A percentile compares a stretch with the other conserved stretches of the same genome.
Evolutionary conservation across 2,113 vertebrate species (phyloP).

Genomic region (Lamprologus tigripictilis): DNA sequence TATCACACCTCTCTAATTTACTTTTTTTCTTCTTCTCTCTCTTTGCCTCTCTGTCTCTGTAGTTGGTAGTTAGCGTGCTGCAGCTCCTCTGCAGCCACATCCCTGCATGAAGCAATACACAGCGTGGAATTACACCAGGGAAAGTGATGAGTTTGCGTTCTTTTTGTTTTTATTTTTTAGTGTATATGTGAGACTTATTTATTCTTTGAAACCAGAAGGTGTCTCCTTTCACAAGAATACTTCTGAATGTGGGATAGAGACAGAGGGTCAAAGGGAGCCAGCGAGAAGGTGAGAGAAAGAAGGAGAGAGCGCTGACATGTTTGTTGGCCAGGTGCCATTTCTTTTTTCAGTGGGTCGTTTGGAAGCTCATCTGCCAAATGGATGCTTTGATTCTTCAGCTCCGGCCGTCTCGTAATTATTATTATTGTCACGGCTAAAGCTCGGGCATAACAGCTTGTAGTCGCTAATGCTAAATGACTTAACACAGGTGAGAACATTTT

Average conservation of each 20-base stretch:
- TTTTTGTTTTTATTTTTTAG: background rate
- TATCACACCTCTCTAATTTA: constrained; percentile 1
- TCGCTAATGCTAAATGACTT: constrained; percentile 44
- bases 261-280: background rate
- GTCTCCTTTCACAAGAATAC: background rate
- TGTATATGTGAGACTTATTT: background rate
- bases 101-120: constrained; percentile 8
- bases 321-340: constrained; percentile 30
- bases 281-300: background rate
- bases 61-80: constrained; percentile 25
- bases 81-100: constrained; percentile 15
- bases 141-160: background rate
- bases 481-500: constrained; percentile 44
- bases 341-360: constrained; percentile 34
- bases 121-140: background rate
- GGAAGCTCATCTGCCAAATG: constrained; percentile 57
- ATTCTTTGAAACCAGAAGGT: background rate
- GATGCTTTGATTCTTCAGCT: constrained; percentile 37
- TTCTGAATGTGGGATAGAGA: background rate
- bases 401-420: constrained; percentile 45
- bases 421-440: constrained; percentile 54
- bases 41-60: background rate
- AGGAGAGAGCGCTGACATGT: constrained; percentile 12
- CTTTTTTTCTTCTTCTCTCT: background rate
- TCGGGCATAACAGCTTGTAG: constrained; percentile 53